Percentiles rank a stretch among this genome's conserved stretches.
Conservation (phyloP, 2,113 vertebrate species). For the Thalassoma bifasciatum region DNA sequence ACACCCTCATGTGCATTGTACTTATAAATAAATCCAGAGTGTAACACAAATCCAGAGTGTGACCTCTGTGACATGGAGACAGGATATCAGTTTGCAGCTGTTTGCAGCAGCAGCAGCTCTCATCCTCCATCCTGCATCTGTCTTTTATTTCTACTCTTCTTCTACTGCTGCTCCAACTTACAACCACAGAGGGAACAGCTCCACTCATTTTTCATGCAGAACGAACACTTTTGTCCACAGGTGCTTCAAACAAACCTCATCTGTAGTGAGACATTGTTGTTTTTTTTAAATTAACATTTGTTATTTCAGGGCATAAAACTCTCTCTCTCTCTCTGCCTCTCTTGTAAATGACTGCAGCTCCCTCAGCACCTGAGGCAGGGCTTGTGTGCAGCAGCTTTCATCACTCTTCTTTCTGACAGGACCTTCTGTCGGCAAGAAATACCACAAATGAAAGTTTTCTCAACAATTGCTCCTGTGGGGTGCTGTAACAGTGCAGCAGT, state of each 20-base stretch:
- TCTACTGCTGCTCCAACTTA: not conserved
- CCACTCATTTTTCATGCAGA: not conserved
- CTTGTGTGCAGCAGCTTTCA: conserved; percentile 13
- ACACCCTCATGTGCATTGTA: conserved; percentile 41
- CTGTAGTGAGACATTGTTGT: not conserved
- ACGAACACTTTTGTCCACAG: not conserved
- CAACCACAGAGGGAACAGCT: too few species aligned
- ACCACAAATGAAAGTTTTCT: conserved; percentile 34
- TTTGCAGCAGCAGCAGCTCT: conserved; percentile 23
- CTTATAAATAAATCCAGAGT: conserved; percentile 45
- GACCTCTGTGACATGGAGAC: conserved; percentile 47
- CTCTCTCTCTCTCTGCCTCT: not conserved
- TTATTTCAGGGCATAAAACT: conserved; percentile 8
- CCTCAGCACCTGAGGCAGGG: conserved; percentile 24
- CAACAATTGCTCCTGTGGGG: conserved; percentile 39
- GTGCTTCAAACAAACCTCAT: not conserved
- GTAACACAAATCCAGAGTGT: conserved; percentile 30
- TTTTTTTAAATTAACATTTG: conserved; percentile 40
- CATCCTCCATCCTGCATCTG: conserved; percentile 33
- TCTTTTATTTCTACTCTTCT: conserved; percentile 1
- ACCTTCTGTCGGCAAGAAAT: conserved; percentile 11
- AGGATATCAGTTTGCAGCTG: conserved; percentile 50
- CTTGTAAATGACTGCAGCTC: conserved; percentile 4
- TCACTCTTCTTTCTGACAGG: not conserved
- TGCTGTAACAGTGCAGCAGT: conserved; percentile 27